A percentile compares a stretch with the other conserved stretches of the same genome.
These are phyloP conservation scores for Tuta absoluta DNA, from an alignment of 2,888 invertebrate genomes.

Conservation along the genomic window DNA sequence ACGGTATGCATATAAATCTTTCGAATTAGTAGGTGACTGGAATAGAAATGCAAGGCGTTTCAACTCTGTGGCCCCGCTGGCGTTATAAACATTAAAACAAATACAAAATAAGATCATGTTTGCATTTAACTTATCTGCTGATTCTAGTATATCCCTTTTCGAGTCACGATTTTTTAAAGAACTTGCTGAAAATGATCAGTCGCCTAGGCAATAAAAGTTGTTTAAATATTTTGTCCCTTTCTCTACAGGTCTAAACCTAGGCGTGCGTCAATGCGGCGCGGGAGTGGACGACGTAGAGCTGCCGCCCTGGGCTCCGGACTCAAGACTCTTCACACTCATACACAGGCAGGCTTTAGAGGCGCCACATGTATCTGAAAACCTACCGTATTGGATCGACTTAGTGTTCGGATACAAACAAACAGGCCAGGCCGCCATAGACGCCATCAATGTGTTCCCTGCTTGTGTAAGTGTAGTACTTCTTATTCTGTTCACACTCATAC, in stretches of 20 bases:
- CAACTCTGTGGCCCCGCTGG: no score
- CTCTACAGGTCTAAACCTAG: conserved; percentile 86
- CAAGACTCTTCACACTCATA: conserved; percentile 89
- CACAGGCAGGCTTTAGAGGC: conserved; percentile 94
- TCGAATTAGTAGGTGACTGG: no score
- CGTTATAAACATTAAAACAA: no score
- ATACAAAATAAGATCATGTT: no score
- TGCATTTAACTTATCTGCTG: no score
- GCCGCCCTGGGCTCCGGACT: conserved; percentile 89
- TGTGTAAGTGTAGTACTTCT: conserved; percentile 59
- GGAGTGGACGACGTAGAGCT: conserved; percentile 88
- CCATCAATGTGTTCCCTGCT: conserved; percentile 92
- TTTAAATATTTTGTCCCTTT: neutral
- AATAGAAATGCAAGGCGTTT: no score
- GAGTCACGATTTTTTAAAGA: no score
- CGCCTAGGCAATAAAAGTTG: neutral
- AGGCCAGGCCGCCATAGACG: conserved; percentile 92
- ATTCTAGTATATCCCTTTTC: no score
- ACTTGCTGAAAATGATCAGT: no score
- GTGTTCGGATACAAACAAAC: conserved; percentile 95
- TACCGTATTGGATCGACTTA: conserved; percentile 96
- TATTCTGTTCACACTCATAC: conserved; percentile 91
- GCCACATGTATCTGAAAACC: conserved; percentile 86
- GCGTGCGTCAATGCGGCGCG: conserved; percentile 90
- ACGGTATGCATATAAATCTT: no score